These are phyloP conservation scores for Daktulosphaira vitifoliae DNA, from an alignment of 1,140 invertebrate genomes.

Conservation along the genomic window DNA sequence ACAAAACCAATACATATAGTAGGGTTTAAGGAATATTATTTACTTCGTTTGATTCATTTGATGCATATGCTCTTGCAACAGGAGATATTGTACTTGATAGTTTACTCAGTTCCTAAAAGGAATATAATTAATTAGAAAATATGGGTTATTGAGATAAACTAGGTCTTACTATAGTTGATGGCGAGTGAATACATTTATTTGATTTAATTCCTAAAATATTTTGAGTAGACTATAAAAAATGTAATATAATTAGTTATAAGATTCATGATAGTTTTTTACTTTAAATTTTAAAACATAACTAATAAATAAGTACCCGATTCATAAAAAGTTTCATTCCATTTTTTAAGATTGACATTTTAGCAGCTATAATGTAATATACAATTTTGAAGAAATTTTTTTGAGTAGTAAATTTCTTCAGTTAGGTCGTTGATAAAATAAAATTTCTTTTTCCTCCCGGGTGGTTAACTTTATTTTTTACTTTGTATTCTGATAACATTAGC, in stretches of 20 bases:
- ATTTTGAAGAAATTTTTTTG: background rate
- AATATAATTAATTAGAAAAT: background rate
- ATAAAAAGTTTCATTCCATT: slow-evolving; percentile 26
- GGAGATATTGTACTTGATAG: background rate
- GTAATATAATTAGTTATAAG: too few relatives aligned
- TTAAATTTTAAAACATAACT: background rate
- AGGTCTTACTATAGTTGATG: slow-evolving; percentile 7
- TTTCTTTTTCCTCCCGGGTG: too few relatives aligned
- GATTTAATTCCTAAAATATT: slow-evolving; percentile 5
- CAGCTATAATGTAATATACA: background rate
- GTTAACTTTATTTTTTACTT: too few relatives aligned
- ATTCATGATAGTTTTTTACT: background rate
- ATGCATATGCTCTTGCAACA: slow-evolving; percentile 10
- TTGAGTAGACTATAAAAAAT: slow-evolving; percentile 7
- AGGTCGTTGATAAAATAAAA: too few relatives aligned
- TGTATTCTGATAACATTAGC: too few relatives aligned
- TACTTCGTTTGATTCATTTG: slow-evolving; percentile 10
- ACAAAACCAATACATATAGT: too few relatives aligned
- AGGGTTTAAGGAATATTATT: background rate
- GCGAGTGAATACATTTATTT: slow-evolving; percentile 22
- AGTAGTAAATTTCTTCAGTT: too few relatives aligned
- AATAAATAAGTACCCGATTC: slow-evolving; percentile 2
- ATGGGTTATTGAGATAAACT: background rate
- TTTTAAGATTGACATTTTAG: slow-evolving; percentile 25
- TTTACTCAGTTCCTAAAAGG: background rate